phyloP scores from a whole-genome alignment of 1,140 invertebrate genomes.

The Leptoteleia sp. region DNA sequence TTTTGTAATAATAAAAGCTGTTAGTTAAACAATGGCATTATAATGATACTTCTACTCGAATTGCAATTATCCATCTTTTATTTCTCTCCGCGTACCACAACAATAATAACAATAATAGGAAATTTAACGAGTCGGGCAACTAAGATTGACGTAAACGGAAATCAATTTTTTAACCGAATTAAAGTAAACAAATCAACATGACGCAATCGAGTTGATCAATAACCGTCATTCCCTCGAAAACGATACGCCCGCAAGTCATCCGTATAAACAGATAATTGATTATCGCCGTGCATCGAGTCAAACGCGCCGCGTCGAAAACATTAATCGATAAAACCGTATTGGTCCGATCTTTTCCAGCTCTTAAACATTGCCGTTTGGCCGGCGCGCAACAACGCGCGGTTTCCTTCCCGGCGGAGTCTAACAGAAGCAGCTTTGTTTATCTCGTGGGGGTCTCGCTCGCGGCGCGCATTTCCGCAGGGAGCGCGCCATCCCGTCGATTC shows the following conservation, averaged over 20 bases:
- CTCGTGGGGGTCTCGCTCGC: conserved; percentile 34
- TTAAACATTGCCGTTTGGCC: conserved; percentile 28
- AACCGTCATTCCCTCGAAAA: no score
- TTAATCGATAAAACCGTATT: conserved; percentile 34
- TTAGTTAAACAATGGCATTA: no score
- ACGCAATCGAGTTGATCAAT: no score
- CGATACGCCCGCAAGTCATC: not conserved
- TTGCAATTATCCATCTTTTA: no score
- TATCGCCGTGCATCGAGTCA: conserved; percentile 1
- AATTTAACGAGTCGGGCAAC: no score
- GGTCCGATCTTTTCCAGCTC: conserved; percentile 26
- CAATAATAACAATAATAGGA: no score
- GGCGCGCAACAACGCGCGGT: conserved; percentile 49
- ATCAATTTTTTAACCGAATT: no score
- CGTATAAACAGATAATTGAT: conserved; percentile 1
- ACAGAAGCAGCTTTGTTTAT: conserved; percentile 33
- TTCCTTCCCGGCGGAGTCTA: conserved; percentile 67
- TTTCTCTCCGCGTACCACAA: no score
- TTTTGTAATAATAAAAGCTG: no score
- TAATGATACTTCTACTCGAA: no score
- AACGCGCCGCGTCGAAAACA: not conserved
- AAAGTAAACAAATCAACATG: no score
- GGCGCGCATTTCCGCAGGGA: conserved; percentile 17
- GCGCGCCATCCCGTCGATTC: conserved; percentile 37
- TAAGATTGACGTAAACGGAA: no score